Evolutionary conservation across 2,113 vertebrate species (phyloP).

Genomic region (Gnathonemus echidnorhynchus): DNA sequence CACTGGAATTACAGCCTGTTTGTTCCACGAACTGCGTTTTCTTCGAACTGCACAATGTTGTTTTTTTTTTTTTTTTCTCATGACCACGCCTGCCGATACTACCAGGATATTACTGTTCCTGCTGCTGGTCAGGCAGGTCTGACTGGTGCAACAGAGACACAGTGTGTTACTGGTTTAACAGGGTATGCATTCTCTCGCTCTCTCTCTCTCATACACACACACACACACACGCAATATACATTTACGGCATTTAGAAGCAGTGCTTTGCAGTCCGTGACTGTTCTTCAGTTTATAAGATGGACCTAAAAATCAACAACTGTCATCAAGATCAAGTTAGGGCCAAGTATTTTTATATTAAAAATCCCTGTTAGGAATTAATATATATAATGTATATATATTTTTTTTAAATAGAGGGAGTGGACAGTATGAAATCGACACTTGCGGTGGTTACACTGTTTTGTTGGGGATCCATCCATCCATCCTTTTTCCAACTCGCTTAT

Average conservation of each 20-base stretch:
- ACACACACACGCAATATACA: not conserved
- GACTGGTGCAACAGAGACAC: not conserved
- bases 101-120: not conserved
- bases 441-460: not conserved
- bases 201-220: not conserved
- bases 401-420: too few relatives aligned
- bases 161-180: not conserved
- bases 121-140: not conserved
- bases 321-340: too few relatives aligned
- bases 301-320: too few relatives aligned
- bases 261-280: too few relatives aligned
- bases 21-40: not conserved
- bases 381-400: too few relatives aligned
- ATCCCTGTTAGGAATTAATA: too few relatives aligned
- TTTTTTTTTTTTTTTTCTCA: not conserved
- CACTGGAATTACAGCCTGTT: not conserved
- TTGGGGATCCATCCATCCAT: not conserved
- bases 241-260: not conserved
- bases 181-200: not conserved
- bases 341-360: too few relatives aligned
- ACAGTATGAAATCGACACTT: not conserved
- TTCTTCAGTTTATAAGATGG: too few relatives aligned
- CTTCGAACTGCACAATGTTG: not conserved
- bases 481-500: too few relatives aligned
- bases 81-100: constrained; percentile 22